phyloP scores from a whole-genome alignment of 2,888 invertebrate species.

The Drosophila tripunctata region DNA sequence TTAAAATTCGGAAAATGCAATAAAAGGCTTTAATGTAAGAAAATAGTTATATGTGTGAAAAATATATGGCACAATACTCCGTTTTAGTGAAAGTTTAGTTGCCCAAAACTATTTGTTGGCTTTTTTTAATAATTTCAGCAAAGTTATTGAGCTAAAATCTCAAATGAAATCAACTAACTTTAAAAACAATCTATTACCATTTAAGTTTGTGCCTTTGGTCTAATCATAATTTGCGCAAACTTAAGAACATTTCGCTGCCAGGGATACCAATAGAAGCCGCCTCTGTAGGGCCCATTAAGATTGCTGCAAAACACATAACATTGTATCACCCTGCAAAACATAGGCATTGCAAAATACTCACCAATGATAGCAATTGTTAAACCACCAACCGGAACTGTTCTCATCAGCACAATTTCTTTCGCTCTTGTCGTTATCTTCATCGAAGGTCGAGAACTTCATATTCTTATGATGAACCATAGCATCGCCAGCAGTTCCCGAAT shows the following conservation, averaged over 20 bases:
- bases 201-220: conserved; percentile 42
- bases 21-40: too few species aligned
- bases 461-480: conserved; percentile 88
- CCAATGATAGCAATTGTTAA: conserved; percentile 88
- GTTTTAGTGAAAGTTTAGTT: too few species aligned
- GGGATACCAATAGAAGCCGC: conserved; percentile 85
- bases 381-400: conserved; percentile 91
- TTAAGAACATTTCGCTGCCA: conserved; percentile 87
- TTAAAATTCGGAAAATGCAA: too few species aligned
- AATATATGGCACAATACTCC: too few species aligned
- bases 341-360: conserved; percentile 52
- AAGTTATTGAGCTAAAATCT: too few species aligned
- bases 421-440: conserved; percentile 88
- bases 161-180: too few species aligned
- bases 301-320: conserved; percentile 84
- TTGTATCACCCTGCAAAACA: too few species aligned
- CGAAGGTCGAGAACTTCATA: conserved; percentile 88
- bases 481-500: conserved; percentile 88
- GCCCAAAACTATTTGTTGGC: too few species aligned
- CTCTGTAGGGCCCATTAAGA: conserved; percentile 86
- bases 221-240: conserved; percentile 87
- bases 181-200: too few species aligned
- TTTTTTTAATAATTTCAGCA: background rate
- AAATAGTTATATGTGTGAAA: too few species aligned
- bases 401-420: conserved; percentile 86